Base-by-base conservation (phyloP, 2,888 invertebrate species). In the Melanostoma scalare region DNA sequence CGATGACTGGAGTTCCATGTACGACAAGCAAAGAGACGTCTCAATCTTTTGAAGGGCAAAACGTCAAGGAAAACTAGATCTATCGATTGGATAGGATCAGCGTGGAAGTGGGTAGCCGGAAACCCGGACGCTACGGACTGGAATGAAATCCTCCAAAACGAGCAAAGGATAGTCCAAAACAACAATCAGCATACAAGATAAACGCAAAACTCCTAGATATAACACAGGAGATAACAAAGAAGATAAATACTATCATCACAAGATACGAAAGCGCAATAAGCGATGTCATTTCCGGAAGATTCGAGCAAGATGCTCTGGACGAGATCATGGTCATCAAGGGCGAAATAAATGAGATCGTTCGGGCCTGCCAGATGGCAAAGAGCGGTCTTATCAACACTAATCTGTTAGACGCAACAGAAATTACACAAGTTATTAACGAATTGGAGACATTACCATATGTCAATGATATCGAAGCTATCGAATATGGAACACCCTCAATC, bases 41-140 rank as follows among this genome's bases (percentile, higher is more conserved):
- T 20, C 20, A 20, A 20, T 20, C 20, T 20, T 20, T 20, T 20
- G 20, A 20, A 20, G 0, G 20, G 20, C 1, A 1, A 20, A 20
- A 20, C 20, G 20, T 20, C 20, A 20, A 20, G 20, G 50, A 50
- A 50, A 9, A 50, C 30, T 30, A 50, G 30, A 50, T 30, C 50
- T 31, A 50, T 50, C 9, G 50, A 50, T 50, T 50, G 50, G 50
- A 30, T 50, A 50, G 50, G 50, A 50, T 31, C 6, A 31, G 50
- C 50, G 8, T 50, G 50, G 50, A 50, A 50, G 50, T 50, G 50
- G 50, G 30, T 50, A 6, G 50, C 50, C 20, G 20, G 20, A 20
- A 20, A 20, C 20, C 20, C 20, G 20, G 20, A 20, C 20, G 20
- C 20, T 20, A 20, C 20, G 20, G 20, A 20, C 20, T 20, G 20